Percentiles rank a stretch among this genome's conserved stretches.
Conservation (phyloP, 2,113 vertebrate species). For the Apeltes quadracus region DNA sequence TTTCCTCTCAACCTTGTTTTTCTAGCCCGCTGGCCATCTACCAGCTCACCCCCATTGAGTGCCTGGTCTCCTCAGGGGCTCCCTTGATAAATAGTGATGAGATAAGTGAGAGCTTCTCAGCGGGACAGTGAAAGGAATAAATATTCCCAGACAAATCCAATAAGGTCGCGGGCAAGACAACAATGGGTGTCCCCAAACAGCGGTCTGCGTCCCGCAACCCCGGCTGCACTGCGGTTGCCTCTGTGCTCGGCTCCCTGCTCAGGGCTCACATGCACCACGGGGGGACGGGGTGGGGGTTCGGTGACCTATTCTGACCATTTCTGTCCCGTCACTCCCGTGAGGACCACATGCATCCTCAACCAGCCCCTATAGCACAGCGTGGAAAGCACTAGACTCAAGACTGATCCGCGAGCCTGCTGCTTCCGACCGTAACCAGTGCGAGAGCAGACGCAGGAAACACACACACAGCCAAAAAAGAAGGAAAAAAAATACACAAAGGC, state of each 20-base stretch:
- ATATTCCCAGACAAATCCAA: conserved; percentile 74
- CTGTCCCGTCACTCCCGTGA: conserved; percentile 30
- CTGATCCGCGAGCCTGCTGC: conserved; percentile 42
- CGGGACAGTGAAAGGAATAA: conserved; percentile 64
- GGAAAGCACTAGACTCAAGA: conserved; percentile 23
- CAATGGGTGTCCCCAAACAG: conserved; percentile 60
- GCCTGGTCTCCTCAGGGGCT: conserved; percentile 54
- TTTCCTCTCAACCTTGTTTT: conserved; percentile 5
- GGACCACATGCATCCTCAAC: conserved; percentile 49
- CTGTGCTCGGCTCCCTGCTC: conserved; percentile 34
- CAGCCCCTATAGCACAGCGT: not conserved
- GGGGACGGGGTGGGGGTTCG: too few relatives aligned
- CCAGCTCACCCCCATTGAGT: conserved; percentile 39
- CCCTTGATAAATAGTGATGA: conserved; percentile 77
- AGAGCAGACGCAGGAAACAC: conserved; percentile 23
- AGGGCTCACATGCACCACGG: conserved; percentile 28
- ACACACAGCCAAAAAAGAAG: conserved; percentile 16
- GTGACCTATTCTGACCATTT: conserved; percentile 49
- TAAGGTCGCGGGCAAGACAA: conserved; percentile 56
- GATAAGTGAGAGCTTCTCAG: conserved; percentile 69
- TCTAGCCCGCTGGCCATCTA: conserved; percentile 10
- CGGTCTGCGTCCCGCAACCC: conserved; percentile 18
- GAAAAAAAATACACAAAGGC: conserved; percentile 38
- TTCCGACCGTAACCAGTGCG: conserved; percentile 34
- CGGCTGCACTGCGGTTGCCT: conserved; percentile 21